Conservation (phyloP, 2,113 vertebrate genomes). For the Todiramphus saurophagus region DNA sequence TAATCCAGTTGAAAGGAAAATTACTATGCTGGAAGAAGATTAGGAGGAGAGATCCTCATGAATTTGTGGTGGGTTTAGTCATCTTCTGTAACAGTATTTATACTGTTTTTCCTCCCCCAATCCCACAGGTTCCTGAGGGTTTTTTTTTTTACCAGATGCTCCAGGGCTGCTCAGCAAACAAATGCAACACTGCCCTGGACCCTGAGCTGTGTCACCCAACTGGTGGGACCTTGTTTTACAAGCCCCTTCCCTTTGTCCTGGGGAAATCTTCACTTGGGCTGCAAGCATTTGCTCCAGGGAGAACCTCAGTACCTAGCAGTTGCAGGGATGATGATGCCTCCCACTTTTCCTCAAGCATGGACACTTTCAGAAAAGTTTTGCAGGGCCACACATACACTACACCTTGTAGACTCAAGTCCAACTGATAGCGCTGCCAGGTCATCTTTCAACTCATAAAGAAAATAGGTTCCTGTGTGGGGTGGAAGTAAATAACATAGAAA, state of each 20-base stretch:
- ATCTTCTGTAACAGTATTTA: not conserved
- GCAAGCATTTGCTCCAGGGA: not conserved
- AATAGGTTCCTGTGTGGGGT: not conserved
- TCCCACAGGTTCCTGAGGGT: accelerated
- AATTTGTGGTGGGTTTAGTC: not conserved
- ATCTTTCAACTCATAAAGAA: not conserved
- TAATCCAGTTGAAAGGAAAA: not conserved
- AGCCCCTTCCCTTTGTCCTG: not conserved
- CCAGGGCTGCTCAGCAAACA: not conserved
- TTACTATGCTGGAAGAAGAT: not conserved
- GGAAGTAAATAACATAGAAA: not conserved
- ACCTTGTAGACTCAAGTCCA: not conserved
- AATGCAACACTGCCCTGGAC: not conserved
- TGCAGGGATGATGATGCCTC: not conserved
- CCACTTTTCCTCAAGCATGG: not conserved
- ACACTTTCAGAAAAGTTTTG: not conserved
- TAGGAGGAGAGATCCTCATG: not conserved
- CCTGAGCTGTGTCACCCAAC: not conserved
- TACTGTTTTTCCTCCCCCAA: not conserved
- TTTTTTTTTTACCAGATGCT: not conserved
- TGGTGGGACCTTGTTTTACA: accelerated
- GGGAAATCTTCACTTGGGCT: not conserved
- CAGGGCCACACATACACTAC: not conserved
- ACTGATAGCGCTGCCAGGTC: not conserved
- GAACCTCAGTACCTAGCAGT: not conserved